These are phyloP conservation scores for Ectobius pallidus DNA, from an alignment of 2,888 invertebrate genomes.

Conservation along the genomic window DNA sequence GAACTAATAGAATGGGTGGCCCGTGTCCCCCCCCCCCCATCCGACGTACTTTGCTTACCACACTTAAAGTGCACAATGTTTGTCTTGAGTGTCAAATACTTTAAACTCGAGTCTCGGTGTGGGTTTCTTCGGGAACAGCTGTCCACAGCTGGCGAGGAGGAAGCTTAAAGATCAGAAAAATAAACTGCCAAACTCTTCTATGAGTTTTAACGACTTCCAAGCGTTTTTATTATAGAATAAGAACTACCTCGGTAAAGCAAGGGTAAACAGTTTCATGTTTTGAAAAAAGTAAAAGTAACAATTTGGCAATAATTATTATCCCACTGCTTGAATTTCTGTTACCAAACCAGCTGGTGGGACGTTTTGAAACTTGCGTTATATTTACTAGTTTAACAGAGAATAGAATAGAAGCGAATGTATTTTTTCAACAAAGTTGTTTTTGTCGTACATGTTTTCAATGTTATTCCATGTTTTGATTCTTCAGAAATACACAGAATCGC, in stretches of 20 bases:
- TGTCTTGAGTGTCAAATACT: constrained; percentile 18
- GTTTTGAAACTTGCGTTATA: too few species aligned
- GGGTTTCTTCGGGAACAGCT: constrained; percentile 32
- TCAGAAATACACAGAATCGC: too few species aligned
- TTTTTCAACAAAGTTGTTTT: too few species aligned
- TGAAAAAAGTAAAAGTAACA: too few species aligned
- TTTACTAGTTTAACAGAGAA: too few species aligned
- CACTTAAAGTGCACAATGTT: constrained; percentile 19
- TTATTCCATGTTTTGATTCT: too few species aligned
- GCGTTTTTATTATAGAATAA: not conserved
- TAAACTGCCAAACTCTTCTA: constrained; percentile 12
- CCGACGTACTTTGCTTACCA: not conserved
- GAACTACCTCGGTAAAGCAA: not conserved
- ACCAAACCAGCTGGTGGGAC: too few species aligned
- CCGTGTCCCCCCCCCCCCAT: not conserved
- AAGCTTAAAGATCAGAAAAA: constrained; percentile 18
- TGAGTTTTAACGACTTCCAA: not conserved
- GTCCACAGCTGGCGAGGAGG: constrained; percentile 28
- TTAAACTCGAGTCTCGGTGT: constrained; percentile 1
- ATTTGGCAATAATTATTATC: too few species aligned
- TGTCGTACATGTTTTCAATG: too few species aligned
- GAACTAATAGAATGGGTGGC: constrained; percentile 14
- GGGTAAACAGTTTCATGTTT: not conserved
- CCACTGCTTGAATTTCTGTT: too few species aligned
- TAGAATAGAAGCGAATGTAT: too few species aligned